phyloP scores from a whole-genome alignment of 1,140 invertebrate genomes.

The Paramacrobiotus metropolitanus region DNA sequence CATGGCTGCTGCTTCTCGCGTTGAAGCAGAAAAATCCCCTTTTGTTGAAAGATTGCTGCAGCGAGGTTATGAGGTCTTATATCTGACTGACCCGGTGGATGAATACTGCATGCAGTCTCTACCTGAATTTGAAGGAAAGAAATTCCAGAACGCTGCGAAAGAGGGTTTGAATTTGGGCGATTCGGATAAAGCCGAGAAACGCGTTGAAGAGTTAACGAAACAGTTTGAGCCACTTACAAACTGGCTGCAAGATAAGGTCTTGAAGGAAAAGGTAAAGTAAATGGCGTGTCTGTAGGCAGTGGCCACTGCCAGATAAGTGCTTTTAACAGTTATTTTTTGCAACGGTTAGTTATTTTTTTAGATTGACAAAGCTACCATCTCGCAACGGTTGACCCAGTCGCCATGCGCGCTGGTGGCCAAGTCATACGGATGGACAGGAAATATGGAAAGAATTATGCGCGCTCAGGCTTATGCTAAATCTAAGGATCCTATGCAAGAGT shows the following conservation, averaged over 20 bases:
- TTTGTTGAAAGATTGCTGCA: slow-evolving; percentile 80
- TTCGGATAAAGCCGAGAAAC: slow-evolving; percentile 53
- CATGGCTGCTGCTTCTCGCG: slow-evolving; percentile 62
- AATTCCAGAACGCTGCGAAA: slow-evolving; percentile 98
- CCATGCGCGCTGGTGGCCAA: slow-evolving; percentile 90
- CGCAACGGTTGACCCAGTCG: slow-evolving; percentile 67
- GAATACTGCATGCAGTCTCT: slow-evolving; percentile 88
- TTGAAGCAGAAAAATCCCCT: slow-evolving; percentile 74
- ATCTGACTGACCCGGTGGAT: slow-evolving; percentile 84
- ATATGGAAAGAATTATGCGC: slow-evolving; percentile 88
- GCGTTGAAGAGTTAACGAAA: slow-evolving; percentile 48
- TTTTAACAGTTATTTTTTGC: slow-evolving; percentile 9
- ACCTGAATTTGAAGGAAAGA: slow-evolving; percentile 97
- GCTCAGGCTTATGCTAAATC: slow-evolving; percentile 91
- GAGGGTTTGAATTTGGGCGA: slow-evolving; percentile 80
- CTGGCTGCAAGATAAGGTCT: slow-evolving; percentile 62
- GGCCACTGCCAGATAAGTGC: background rate
- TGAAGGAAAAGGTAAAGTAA: slow-evolving; percentile 47
- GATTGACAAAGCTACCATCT: slow-evolving; percentile 57
- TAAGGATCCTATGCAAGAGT: slow-evolving; percentile 63
- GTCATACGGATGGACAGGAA: slow-evolving; percentile 92
- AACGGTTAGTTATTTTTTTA: slow-evolving; percentile 16
- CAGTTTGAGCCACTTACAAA: slow-evolving; percentile 69
- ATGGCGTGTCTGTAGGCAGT: background rate
- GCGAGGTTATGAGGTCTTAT: slow-evolving; percentile 89